A percentile compares a stretch with the other conserved stretches of the same genome.
phyloP scores from a whole-genome alignment of 2,888 invertebrate genomes.

The Phengaris arion region DNA sequence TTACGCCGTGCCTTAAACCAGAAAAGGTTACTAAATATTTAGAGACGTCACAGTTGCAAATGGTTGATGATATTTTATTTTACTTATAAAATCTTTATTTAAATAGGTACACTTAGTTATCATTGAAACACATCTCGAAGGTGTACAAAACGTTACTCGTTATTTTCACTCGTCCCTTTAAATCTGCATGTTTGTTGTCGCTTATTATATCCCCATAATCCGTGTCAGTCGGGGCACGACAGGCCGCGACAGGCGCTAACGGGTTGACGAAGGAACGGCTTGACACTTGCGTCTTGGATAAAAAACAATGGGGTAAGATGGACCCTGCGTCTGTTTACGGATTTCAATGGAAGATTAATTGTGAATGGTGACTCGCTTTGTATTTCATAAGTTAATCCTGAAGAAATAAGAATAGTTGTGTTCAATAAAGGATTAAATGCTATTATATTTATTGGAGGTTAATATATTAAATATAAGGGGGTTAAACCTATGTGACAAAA shows the following conservation, averaged over 20 bases:
- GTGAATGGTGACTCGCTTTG: background rate
- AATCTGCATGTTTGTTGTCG: background rate
- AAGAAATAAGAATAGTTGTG: no score
- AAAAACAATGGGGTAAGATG: slow-evolving; percentile 16
- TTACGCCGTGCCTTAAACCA: no score
- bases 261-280: slow-evolving; percentile 13
- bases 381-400: background rate
- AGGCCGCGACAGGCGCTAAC: slow-evolving; percentile 29
- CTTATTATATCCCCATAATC: slow-evolving; percentile 2
- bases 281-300: background rate
- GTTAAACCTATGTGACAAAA: no score
- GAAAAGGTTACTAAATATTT: no score
- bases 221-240: slow-evolving; percentile 14
- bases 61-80: no score
- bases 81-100: no score
- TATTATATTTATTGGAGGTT: no score
- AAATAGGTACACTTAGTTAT: no score
- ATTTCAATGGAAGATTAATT: slow-evolving; percentile 4
- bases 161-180: background rate
- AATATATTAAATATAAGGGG: no score
- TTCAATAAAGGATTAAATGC: no score
- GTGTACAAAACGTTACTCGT: background rate
- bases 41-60: no score
- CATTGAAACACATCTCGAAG: no score
- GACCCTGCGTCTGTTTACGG: slow-evolving; percentile 1